A percentile compares a stretch with the other conserved stretches of the same genome.
phyloP scores from a whole-genome alignment of 1,140 invertebrate genomes.

The Laupala kohalensis region DNA sequence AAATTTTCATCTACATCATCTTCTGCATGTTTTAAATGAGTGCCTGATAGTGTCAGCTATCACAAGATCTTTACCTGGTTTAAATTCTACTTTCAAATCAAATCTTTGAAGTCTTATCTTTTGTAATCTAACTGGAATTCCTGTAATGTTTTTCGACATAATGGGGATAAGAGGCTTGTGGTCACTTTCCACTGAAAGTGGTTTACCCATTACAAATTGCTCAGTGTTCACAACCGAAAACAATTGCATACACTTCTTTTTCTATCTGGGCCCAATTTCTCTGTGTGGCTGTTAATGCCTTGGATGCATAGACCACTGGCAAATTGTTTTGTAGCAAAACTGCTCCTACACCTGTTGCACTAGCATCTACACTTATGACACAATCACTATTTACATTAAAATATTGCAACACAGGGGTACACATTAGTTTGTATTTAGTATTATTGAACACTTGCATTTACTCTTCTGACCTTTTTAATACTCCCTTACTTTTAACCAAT shows the following conservation, averaged over 20 bases:
- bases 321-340: slow-evolving; percentile 27
- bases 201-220: slow-evolving; percentile 24
- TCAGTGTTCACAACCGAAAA: slow-evolving; percentile 23
- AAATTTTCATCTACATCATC: neutral
- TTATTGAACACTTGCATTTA: neutral
- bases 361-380: slow-evolving; percentile 26
- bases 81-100: slow-evolving; percentile 19
- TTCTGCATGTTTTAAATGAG: neutral
- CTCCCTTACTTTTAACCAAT: neutral
- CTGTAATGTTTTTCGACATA: slow-evolving; percentile 20
- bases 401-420: slow-evolving; percentile 1
- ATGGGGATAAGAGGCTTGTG: slow-evolving; percentile 20
- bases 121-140: slow-evolving; percentile 18
- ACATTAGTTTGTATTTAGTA: neutral
- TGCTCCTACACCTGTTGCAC: slow-evolving; percentile 26
- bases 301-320: slow-evolving; percentile 27
- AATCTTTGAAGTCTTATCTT: slow-evolving; percentile 20
- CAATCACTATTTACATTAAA: slow-evolving; percentile 23
- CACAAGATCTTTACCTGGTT: slow-evolving; percentile 18
- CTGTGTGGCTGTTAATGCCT: slow-evolving; percentile 23
- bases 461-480: slow-evolving; percentile 10
- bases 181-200: slow-evolving; percentile 22
- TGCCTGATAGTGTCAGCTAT: slow-evolving; percentile 4
- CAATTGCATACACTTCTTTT: slow-evolving; percentile 29
- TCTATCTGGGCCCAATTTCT: slow-evolving; percentile 31